Percentiles rank a stretch among this genome's conserved stretches.
Conservation (phyloP, 2,888 invertebrate genomes). For the Prosopocoilus inquinatus region DNA sequence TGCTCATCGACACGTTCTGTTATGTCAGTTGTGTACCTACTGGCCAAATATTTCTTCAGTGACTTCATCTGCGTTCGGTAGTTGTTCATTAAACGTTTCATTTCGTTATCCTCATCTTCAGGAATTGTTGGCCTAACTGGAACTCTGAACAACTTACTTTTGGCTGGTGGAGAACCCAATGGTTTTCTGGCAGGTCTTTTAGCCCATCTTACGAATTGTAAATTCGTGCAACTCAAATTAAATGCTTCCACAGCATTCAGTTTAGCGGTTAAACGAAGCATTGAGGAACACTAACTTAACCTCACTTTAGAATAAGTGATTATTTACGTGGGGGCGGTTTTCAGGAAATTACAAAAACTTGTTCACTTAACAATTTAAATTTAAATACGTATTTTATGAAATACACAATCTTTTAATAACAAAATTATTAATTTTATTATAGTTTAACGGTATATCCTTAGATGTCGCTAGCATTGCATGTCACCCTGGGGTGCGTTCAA, state of each 20-base stretch:
- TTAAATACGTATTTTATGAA: too few relatives aligned
- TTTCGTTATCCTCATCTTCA: conserved; percentile 64
- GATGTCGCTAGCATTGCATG: too few relatives aligned
- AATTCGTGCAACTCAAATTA: conserved; percentile 10
- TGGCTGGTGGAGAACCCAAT: conserved; percentile 76
- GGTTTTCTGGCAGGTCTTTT: conserved; percentile 61
- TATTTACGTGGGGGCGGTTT: too few relatives aligned
- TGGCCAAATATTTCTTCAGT: conserved; percentile 41
- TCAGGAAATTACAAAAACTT: too few relatives aligned
- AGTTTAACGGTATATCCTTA: too few relatives aligned
- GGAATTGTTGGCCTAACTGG: conserved; percentile 60
- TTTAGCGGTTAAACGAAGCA: conserved; percentile 25
- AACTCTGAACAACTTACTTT: conserved; percentile 73
- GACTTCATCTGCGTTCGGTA: conserved; percentile 61
- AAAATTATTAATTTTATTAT: too few relatives aligned
- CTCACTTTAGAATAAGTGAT: too few relatives aligned
- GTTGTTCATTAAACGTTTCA: conserved; percentile 65
- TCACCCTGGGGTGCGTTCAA: too few relatives aligned
- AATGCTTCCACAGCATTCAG: conserved; percentile 6
- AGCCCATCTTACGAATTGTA: conserved; percentile 53
- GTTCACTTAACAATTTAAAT: too few relatives aligned
- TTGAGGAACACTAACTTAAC: neutral
- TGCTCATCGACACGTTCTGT: conserved; percentile 40
- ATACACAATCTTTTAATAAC: too few relatives aligned
- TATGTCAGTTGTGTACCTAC: conserved; percentile 32